Conservation (phyloP, 2,113 vertebrate genomes). For the Pandion haliaetus region DNA sequence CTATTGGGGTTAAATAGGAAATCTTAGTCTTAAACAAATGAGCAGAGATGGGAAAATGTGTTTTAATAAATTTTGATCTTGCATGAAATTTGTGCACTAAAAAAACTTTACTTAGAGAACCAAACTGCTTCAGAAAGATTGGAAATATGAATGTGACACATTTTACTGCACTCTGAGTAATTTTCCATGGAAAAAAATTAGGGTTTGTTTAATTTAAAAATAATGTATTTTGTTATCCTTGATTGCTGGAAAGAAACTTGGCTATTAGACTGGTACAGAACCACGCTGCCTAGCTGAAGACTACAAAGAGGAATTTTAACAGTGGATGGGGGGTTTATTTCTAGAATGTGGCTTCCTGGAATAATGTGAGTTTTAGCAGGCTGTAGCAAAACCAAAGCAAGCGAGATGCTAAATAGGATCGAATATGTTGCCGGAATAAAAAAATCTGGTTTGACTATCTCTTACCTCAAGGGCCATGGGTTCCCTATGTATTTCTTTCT, state of each 20-base stretch:
- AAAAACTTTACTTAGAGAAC: not conserved
- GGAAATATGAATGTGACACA: conserved; percentile 13
- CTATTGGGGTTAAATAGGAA: not conserved
- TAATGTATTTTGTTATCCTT: conserved; percentile 15
- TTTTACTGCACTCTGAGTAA: conserved; percentile 10
- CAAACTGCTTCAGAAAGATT: not conserved
- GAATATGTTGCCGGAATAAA: not conserved
- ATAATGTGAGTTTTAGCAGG: not conserved
- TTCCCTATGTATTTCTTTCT: not conserved
- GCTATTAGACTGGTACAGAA: not conserved
- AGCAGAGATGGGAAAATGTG: conserved; percentile 1
- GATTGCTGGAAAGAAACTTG: not conserved
- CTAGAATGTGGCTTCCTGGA: not conserved
- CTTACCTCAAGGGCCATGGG: not conserved
- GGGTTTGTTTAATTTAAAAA: conserved; percentile 54
- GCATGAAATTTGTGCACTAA: not conserved
- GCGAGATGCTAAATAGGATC: not conserved
- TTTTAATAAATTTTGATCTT: conserved; percentile 11
- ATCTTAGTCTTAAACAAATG: not conserved
- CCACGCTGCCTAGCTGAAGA: not conserved
- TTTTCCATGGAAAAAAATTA: conserved; percentile 19
- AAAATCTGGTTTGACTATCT: not conserved
- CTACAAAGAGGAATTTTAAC: not conserved
- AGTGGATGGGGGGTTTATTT: not conserved
- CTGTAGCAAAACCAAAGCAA: not conserved